phyloP scores from a whole-genome alignment of 1,140 invertebrate genomes.

The Philotrypesis tridentata region DNA sequence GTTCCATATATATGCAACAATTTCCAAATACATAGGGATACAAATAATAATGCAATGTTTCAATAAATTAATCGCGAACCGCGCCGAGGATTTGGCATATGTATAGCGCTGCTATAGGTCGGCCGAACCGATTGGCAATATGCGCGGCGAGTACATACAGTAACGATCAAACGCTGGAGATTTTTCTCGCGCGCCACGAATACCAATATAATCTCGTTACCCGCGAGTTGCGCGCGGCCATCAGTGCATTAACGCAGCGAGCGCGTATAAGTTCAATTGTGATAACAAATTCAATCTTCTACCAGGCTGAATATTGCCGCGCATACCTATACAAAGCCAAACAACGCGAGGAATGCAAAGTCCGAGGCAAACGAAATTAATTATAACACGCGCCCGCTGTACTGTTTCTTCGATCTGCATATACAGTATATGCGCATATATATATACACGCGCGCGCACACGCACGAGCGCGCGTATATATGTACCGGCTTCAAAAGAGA shows the following conservation, averaged over 20 bases:
- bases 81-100: too few species aligned
- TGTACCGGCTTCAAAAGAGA: not conserved
- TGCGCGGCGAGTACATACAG: not conserved
- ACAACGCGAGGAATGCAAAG: not conserved
- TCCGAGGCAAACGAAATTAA: constrained; percentile 26
- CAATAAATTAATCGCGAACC: not conserved
- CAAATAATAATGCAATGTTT: not conserved
- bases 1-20: not conserved
- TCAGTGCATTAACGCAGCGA: not conserved
- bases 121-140: not conserved
- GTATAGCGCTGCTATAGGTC: not conserved
- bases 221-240: too few species aligned
- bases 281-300: not conserved
- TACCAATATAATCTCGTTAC: not conserved
- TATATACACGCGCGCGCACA: too few species aligned
- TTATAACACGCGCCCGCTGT: not conserved
- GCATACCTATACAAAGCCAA: not conserved
- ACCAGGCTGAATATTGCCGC: not conserved
- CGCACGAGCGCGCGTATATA: too few species aligned
- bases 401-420: not conserved
- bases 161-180: not conserved
- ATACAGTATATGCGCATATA: too few species aligned
- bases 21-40: not conserved
- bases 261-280: not conserved
- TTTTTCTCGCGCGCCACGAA: not conserved